Evolutionary conservation across 2,113 vertebrate genomes (phyloP).

Genomic region (Peromyscus maniculatus): DNA sequence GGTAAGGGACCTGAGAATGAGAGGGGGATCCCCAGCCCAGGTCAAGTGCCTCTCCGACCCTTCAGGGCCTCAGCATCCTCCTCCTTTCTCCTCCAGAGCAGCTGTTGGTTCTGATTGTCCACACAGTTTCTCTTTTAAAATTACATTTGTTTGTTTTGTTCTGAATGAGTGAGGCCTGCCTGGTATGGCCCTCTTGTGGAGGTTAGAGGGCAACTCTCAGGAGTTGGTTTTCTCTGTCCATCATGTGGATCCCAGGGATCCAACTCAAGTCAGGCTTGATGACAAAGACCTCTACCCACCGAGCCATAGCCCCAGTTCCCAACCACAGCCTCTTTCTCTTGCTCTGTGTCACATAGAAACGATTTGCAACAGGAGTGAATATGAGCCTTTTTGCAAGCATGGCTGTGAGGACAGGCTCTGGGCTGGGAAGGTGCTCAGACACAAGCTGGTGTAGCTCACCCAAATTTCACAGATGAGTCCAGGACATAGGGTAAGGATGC

Average conservation of each 20-base stretch:
- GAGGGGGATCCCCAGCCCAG: neutral
- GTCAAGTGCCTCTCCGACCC: neutral
- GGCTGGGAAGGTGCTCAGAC: neutral
- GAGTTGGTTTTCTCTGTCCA: neutral
- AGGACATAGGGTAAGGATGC: neutral
- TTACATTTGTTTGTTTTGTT: neutral
- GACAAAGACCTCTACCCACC: neutral
- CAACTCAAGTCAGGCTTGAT: neutral
- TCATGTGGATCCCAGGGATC: neutral
- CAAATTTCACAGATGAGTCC: neutral
- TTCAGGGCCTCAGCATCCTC: neutral
- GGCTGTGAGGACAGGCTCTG: neutral
- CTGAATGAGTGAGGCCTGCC: neutral
- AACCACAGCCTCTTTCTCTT: neutral
- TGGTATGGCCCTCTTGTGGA: neutral
- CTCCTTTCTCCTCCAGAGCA: neutral
- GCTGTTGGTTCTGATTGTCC: neutral
- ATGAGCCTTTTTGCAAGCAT: neutral
- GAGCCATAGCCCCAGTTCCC: neutral
- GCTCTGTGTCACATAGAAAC: neutral
- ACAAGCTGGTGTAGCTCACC: too few species aligned
- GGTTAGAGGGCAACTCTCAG: neutral
- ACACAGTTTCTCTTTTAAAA: neutral
- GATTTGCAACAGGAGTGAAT: neutral
- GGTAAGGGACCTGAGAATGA: conserved; percentile 83